Evolutionary conservation across 2,113 vertebrate genomes (phyloP), one percentile per base, ranked within the genome.

Genomic region (Ptilonorhynchus violaceus): DNA sequence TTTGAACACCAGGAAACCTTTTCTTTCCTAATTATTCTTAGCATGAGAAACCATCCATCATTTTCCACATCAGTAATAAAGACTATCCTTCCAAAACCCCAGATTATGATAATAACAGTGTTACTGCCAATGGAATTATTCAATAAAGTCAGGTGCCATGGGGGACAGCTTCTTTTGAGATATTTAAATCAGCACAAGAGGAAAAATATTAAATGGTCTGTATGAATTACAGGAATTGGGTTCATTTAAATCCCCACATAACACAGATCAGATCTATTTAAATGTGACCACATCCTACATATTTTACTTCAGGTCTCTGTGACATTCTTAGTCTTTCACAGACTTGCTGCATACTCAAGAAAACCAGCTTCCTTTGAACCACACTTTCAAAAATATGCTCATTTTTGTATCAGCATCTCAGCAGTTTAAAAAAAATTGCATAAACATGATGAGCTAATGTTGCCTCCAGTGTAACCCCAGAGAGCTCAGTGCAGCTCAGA

Each of bases 11-110:
- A 88, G 92, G 85, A 95, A 93, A 63, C n/a, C 82, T 85, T 87
- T 92, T 92, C 35, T 95, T 86, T 62, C 59, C 67, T 68, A 77
- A 93, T 93, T 88, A 90, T 77, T 90, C 63, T 47, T 93, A 92
- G 42, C 24, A 90, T 59, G 33, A 88, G 44, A 95, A 91, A 86
- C 35, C 59, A 81, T 67, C 31, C 55, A 59, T 70, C 35, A 85
- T 55, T 95, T 90, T 75, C 47, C n/a, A 70, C 44, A 67, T 74
- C 72, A 78, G 13, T 59, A 80, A 86, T 64, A 58, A 92, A 77
- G 33, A 28, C 28, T 67, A 70, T 56, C 67, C 39, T 44, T 90
- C 58, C 33, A 58, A 90, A 80, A 33, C 25, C 67, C 42, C 70
- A 73, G 75, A 90, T 80, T 88, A 94, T 85, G 50, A 58, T 35